Conservation (phyloP, 2,113 vertebrate species). For the Chroicocephalus ridibundus region DNA sequence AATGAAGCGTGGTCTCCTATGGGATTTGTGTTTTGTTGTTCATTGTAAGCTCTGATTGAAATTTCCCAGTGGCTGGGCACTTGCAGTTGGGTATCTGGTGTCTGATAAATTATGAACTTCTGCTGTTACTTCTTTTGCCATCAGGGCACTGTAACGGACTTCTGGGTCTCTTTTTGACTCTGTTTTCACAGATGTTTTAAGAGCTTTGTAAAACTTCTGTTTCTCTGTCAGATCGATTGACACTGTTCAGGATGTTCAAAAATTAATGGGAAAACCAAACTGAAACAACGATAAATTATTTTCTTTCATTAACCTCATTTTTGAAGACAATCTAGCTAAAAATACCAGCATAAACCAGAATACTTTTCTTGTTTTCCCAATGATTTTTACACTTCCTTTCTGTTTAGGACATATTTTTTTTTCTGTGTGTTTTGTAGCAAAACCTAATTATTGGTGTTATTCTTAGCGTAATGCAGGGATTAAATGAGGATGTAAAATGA, state of each 20-base stretch:
- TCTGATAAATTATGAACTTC: not conserved
- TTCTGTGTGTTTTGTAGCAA: not conserved
- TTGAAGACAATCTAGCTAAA: not conserved
- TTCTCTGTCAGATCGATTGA: not conserved
- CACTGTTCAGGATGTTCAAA: not conserved
- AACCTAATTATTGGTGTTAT: not conserved
- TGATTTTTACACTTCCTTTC: not conserved
- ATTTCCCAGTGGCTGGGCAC: not conserved
- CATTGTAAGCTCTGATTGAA: not conserved
- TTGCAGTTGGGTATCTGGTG: not conserved
- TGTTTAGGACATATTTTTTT: not conserved
- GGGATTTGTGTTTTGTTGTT: not conserved
- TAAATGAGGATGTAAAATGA: not conserved
- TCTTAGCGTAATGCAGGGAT: not conserved
- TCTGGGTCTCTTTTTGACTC: not conserved
- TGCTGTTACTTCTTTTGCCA: not conserved
- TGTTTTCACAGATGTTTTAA: not conserved
- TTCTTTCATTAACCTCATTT: not conserved
- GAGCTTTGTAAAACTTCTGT: not conserved
- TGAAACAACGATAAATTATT: not conserved
- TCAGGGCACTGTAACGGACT: not conserved
- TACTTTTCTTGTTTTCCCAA: not conserved
- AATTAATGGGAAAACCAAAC: not conserved
- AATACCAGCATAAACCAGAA: not conserved
- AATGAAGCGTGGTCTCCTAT: not conserved